Evolutionary conservation across 2,888 invertebrate genomes (phyloP), one percentile per base, ranked within the genome.

Genomic region (Bombyx huttoni): DNA sequence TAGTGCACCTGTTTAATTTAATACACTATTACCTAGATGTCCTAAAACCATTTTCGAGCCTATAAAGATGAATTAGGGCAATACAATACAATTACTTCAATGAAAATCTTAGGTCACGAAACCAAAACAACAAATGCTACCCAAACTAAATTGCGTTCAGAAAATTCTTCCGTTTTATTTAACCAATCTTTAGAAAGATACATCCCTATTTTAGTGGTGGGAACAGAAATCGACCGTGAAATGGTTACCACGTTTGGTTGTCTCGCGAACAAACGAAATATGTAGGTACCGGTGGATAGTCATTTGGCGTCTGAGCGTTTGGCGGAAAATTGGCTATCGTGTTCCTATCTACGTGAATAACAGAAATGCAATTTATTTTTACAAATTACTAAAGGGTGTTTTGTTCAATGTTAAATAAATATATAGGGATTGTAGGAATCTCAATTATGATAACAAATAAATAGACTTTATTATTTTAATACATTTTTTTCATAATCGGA

Each of bases 151-250:
- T 8, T 40, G 12, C 12, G 12, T 40, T 10, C 9, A 40, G 6
- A 6, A 40, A 7, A 10, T 49, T 40, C 40, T 40, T 40, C n/a
- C 35, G 48, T 10, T 13, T 34, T 24, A 53, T 64, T 68, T 66
- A 71, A 67, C 62, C 67, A 64, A 73, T 68, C 66, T 63, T 65
- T 64, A 61, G 58, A 64, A 64, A 70, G 66, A 69, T 67, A 69
- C 67, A 66, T 70, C 66, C 72, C 70, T 75, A 78, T 74, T 81
- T 78, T 76, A 78, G 77, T 78, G 71, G 74, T 70, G 68, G 72
- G 59, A 67, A 65, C 72, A 73, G 80, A 82, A 85, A 86, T 84
- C 79, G 84, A 84, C 75, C 84, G 83, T 84, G 81, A 84, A 86
- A 84, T 85, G 74, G 84, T 78, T 81, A 81, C 83, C 81, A 77